These are phyloP conservation scores for Nephrocerus scutellatus DNA, from an alignment of 2,888 invertebrate species.

Conservation along the genomic window DNA sequence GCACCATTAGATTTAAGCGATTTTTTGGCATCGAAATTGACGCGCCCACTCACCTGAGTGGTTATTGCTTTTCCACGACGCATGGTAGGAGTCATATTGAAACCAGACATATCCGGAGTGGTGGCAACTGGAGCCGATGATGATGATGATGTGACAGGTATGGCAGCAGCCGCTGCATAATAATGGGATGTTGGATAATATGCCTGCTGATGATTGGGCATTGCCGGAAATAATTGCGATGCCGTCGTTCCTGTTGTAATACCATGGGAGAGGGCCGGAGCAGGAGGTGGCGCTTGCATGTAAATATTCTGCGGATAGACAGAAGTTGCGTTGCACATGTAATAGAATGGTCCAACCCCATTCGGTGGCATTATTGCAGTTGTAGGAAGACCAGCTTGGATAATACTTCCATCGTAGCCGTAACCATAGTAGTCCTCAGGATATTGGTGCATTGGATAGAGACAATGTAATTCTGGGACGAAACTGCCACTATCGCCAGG, in stretches of 20 bases:
- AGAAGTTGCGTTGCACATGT: conserved; percentile 18
- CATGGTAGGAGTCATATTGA: conserved; percentile 13
- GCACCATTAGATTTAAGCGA: conserved; percentile 32
- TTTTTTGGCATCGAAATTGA: conserved; percentile 34
- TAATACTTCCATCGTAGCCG: conserved; percentile 24
- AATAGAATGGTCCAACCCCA: conserved; percentile 21
- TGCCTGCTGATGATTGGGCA: conserved; percentile 8
- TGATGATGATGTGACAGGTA: conserved; percentile 1
- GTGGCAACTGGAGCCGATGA: conserved; percentile 2
- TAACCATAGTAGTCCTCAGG: conserved; percentile 28
- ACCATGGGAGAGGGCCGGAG: conserved; percentile 11
- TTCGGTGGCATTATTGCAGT: conserved; percentile 22
- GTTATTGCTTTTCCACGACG: conserved; percentile 18
- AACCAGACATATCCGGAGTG: conserved; percentile 5
- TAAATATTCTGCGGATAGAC: conserved; percentile 22
- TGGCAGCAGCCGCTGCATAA: not conserved
- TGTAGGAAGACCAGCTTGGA: conserved; percentile 20
- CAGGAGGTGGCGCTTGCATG: conserved; percentile 19
- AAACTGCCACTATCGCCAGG: conserved; percentile 18
- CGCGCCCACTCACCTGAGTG: conserved; percentile 23
- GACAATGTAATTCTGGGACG: conserved; percentile 22
- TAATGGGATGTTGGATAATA: conserved; percentile 2
- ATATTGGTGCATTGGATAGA: conserved; percentile 24
- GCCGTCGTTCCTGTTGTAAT: conserved; percentile 7
- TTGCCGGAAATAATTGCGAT: conserved; percentile 9